Base-by-base conservation (phyloP, 2,113 vertebrate species). In the Chionomys nivalis region DNA sequence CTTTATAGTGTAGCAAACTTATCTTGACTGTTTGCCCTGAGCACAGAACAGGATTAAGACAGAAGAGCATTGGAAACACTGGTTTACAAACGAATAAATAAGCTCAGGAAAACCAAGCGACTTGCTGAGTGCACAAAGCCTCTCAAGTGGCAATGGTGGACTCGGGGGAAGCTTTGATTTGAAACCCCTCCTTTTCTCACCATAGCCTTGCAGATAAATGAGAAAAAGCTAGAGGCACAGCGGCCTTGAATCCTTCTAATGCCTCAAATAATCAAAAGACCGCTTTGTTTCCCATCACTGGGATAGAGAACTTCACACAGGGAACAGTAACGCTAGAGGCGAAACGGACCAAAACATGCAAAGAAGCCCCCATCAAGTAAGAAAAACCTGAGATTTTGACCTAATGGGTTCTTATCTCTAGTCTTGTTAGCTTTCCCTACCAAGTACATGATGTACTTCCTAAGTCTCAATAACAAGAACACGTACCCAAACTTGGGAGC, bases 371-470 rank as follows among this genome's bases (percentile, higher is more conserved):
- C 8, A 26, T 0, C 5, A 28, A 87, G 63, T 77, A 78, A 72
- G 28, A 79, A 96, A 92, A 91, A 79, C n/a, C 44, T 87, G 31
- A 61, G 92, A 76, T 73, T 44, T 58, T 63, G n/a, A 79, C 66
- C 28, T 65, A 75, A 31, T 65, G 65, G 33, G 14, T 77, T 92
- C 86, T 21, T 11, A 23, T 65, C 17, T 72, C 61, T 78, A 65
- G 16, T 88, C 97, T 95, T 76, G 92, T 92, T 47, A 85, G 52
- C 89, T 95, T 52, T 3, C 10, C 77, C 76, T 97, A 78, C 70
- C 42, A 87, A 93, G 44, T 44, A 90, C 42, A 94, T 83, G 72
- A 39, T 66, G 24, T 72, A 88, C 86, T 96, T 96, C 85, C 68
- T 26, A 95, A 63, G 31, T 87, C 75, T 90, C 92, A 86, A 73